Base-by-base conservation (phyloP, 1,140 invertebrate genomes). In the Gonatopus flavifemur region DNA sequence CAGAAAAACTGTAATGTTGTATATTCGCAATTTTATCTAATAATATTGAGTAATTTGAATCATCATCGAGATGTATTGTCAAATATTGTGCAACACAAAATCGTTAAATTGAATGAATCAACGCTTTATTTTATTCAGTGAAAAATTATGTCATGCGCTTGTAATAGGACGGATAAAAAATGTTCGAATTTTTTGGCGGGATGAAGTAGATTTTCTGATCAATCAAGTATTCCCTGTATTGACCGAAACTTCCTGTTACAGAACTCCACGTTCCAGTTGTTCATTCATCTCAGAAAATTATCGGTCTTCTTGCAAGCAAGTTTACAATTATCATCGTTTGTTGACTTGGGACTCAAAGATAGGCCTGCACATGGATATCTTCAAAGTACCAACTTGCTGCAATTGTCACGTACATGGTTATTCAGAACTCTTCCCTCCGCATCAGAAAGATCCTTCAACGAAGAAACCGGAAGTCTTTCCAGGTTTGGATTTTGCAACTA, bases 261-360 rank as follows among this genome's bases (percentile, higher is more conserved):
- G 90, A 49, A 85, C 84, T 66, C 84, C 89, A 0, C 83, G 86
- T 31, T 82, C 86, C 21, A 82, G 83, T 2, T 93, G 90, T 59
- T 88, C 86, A 5, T 92, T 90, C 64, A 80, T 93, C 16, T 86
- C 88, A 0, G 87, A 88, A 33, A 89, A 89, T 49, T 89, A 91
- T 64, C 84, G 88, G 46, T 91, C 90, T 0, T 86, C 88, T 40
- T 94, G 91, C 63, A 81, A 85, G 2, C 91, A 94, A 81, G 85
- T 93, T 1, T 90, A 90, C 69, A 92, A 91, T 66, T 92, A 92
- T 60, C 91, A 94, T 67, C 80, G 91, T n/a, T 77, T 93, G 4
- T 62, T 93, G 1, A 90, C 89, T 1, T 94, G 90, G 88, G 89
- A 92, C 63, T 85, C 88, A 33, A 84, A 86, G 24, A 80, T 86